A percentile compares a stretch with the other conserved stretches of the same genome.
Evolutionary conservation across 2,888 invertebrate species (phyloP).

Genomic region (Drosophila affinis): DNA sequence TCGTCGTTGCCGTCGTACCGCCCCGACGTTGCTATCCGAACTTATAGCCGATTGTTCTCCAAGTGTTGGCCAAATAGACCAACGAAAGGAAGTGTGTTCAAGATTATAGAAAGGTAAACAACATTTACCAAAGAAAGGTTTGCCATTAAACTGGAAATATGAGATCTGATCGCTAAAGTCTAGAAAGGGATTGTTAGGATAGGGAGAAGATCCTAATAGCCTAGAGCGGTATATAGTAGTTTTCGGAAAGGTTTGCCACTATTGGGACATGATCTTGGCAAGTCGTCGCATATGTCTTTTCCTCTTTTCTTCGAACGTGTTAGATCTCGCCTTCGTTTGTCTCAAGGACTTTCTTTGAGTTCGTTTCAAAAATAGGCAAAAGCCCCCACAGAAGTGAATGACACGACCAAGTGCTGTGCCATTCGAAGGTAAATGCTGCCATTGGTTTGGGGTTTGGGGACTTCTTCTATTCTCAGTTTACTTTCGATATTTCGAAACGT

Average conservation of each 20-base stretch:
- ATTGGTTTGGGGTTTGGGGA: conserved; percentile 9
- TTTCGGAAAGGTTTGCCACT: neutral
- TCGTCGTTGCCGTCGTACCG: conserved; percentile 31
- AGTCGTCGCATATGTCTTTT: neutral
- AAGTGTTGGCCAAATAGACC: neutral
- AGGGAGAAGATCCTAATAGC: too few species aligned
- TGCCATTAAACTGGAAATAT: neutral
- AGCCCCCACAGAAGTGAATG: conserved; percentile 1
- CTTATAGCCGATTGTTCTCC: conserved; percentile 15
- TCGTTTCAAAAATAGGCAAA: neutral
- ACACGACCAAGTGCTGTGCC: conserved; percentile 30
- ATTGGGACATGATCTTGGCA: neutral
- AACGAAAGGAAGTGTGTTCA: neutral
- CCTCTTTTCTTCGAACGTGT: neutral
- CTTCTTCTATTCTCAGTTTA: conserved; percentile 43
- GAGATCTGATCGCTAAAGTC: too few species aligned
- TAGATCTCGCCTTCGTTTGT: neutral
- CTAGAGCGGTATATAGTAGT: too few species aligned
- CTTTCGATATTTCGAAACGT: conserved; percentile 33
- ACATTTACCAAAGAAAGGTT: neutral
- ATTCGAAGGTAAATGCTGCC: conserved; percentile 54
- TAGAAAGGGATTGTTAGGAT: too few species aligned
- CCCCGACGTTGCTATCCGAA: conserved; percentile 39
- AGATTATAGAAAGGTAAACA: neutral
- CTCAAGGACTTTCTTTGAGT: conserved; percentile 1